Base-by-base conservation (phyloP, 1,140 invertebrate genomes). In the Apis laboriosa region DNA sequence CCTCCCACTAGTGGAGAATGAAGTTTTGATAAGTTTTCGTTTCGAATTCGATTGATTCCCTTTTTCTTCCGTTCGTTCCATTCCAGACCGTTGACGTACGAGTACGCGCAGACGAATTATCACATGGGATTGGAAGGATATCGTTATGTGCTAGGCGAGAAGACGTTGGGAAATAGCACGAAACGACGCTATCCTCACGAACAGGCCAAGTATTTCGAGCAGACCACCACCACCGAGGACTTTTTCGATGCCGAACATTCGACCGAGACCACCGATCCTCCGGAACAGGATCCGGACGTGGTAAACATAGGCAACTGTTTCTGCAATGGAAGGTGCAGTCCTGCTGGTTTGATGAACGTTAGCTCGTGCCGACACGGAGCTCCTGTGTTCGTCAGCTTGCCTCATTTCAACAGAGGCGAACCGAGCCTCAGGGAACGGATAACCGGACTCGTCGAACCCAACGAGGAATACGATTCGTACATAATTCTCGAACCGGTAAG, bases 371-470 rank as follows among this genome's bases (percentile, higher is more conserved):
- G 95, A 24, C 94, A 92, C 78, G 96, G 96, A 34, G 95, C 96
- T 9, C 97, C 97, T 1, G 95, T 95, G 0, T 96, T 96, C 74
- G 92, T 96, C 21, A 97, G 96, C 66, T 94, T 96, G 81, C 97
- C 97, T n/a, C 96, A 97, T 92, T 97, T 97, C 89, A 94, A 95
- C 84, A 94, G 95, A 72, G 96, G 93, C 17, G 96, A 97, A 89
- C 93, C 95, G 0, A 91, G 92, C 56, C 94, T 96, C 15, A 83
- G 92, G 13, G 83, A 95, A 7, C 89, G 90, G 12, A 92, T 97
- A 4, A 90, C 90, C 21, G 97, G 97, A 9, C 85, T 97, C 84
- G 81, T 97, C 84, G 82, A 92, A 9, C 96, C 97, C 0, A 90
- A 95, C 17, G 90, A 94, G 17, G 90, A 95, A 0, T 96, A 97